Base-by-base conservation (phyloP, 2,113 vertebrate species). In the Pomatorhinus ruficollis region DNA sequence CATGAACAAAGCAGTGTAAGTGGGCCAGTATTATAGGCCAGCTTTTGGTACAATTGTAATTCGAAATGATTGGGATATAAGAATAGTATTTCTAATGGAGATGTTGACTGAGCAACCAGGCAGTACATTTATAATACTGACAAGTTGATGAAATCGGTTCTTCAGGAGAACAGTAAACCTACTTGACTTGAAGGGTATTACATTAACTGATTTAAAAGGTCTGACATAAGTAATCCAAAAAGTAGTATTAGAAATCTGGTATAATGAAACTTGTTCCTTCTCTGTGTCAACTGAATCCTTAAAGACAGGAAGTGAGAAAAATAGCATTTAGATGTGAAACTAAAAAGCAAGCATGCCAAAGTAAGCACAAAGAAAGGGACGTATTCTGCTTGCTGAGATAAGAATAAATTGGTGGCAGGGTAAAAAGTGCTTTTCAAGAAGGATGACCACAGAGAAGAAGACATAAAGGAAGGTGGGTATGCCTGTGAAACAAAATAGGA, bases 191-290 rank as follows among this genome's bases (percentile, higher is more conserved):
- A 95, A 54, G 24, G 37, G 16, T 85, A 91, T 64, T 90, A 70
- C 68, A 80, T 92, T 97, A 95, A 86, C 59, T 92, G 70, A 52
- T 95, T 97, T 88, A 63, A 87, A 95, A 68, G 35, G 7, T 94
- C 53, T 97, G 70, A 93, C 78, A 47, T 5, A 86, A 92, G 47
- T 83, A 87, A 77, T 61, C 44, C 53, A 63, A 71, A 69, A 69
- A 92, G 17, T 52, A 86, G 6, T 23, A 31, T 35, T 81, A 81
- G 84, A 91, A 92, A 69, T 54, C 25, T 27, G 20, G 9, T 70
- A 33, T 24, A 66, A 70, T 13, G 10, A 68, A 70, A 75, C 31
- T 42, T 70, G 7, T 47, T 3, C 3, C 85, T 83, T 66, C 22
- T 61, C 13, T 42, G 4, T 53, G 24, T 57, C 39, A 66, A 2